Conservation (phyloP, 2,888 invertebrate species). For the Eupithecia vulgata region DNA sequence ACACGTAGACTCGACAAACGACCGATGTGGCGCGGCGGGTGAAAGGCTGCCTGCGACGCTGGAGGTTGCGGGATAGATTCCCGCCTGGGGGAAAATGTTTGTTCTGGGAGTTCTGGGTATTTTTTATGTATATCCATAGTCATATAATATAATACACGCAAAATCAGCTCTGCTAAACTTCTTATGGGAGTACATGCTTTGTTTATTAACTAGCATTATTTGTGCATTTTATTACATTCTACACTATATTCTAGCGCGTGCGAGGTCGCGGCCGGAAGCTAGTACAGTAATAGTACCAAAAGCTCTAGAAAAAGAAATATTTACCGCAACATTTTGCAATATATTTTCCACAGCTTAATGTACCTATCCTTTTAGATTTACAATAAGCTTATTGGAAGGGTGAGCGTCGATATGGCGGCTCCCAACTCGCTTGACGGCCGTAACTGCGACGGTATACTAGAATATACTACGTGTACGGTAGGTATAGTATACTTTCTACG, state of each 20-base stretch:
- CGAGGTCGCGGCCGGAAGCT: background rate
- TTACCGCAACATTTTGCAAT: conserved; percentile 8
- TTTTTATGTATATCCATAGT: no score
- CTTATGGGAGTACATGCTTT: no score
- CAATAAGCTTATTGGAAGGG: conserved; percentile 15
- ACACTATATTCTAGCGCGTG: background rate
- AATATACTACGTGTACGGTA: conserved; percentile 13
- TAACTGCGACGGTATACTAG: conserved; percentile 22
- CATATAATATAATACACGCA: no score
- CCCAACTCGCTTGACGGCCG: conserved; percentile 16
- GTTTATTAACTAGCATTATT: no score
- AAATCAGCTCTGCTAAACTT: no score
- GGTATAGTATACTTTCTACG: background rate
- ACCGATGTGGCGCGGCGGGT: no score
- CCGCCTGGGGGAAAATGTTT: no score
- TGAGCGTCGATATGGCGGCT: conserved; percentile 22
- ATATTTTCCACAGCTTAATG: conserved; percentile 14
- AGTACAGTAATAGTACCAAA: background rate
- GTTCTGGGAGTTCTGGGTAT: no score
- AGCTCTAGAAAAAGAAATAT: background rate
- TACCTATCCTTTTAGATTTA: conserved; percentile 17
- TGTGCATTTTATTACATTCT: no score
- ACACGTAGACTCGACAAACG: no score
- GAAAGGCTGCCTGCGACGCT: no score
- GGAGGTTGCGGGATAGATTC: no score